A percentile compares a stretch with the other conserved stretches of the same genome.
These are phyloP conservation scores for Ooceraea biroi DNA, from an alignment of 1,140 invertebrate species.

Conservation along the genomic window DNA sequence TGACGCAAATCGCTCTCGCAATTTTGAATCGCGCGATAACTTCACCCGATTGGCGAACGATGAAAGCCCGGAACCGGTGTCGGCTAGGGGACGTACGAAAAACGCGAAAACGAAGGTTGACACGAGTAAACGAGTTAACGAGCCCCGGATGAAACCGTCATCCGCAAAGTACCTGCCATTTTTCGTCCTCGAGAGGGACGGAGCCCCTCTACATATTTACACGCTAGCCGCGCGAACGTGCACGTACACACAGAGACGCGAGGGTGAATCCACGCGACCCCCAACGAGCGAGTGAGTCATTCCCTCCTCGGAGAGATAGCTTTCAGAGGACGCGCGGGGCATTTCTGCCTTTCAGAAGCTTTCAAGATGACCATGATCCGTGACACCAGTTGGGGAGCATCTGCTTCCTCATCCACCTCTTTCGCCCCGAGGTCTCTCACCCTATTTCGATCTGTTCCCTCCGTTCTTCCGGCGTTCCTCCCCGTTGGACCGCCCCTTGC, in stretches of 20 bases:
- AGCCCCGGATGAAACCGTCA: conserved; percentile 58
- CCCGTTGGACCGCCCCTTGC: too few relatives aligned
- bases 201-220: conserved; percentile 58
- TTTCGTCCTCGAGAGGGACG: conserved; percentile 45
- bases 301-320: conserved; percentile 70
- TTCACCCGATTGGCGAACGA: background rate
- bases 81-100: conserved; percentile 23
- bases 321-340: conserved; percentile 61
- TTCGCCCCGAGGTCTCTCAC: conserved; percentile 62
- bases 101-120: conserved; percentile 52
- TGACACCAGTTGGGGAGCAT: conserved; percentile 68
- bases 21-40: background rate
- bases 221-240: conserved; percentile 26
- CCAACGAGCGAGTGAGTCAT: conserved; percentile 52
- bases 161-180: conserved; percentile 61
- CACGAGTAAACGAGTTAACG: conserved; percentile 60
- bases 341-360: conserved; percentile 66
- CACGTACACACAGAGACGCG: background rate
- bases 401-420: conserved; percentile 66
- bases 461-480: background rate
- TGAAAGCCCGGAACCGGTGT: conserved; percentile 16
- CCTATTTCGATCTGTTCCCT: conserved; percentile 66
- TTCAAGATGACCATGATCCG: conserved; percentile 76
- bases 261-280: background rate
- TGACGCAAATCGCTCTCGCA: background rate